Evolutionary conservation across 2,113 vertebrate species (phyloP), one percentile per base, ranked within the genome.

Genomic region (Tiliqua scincoides): DNA sequence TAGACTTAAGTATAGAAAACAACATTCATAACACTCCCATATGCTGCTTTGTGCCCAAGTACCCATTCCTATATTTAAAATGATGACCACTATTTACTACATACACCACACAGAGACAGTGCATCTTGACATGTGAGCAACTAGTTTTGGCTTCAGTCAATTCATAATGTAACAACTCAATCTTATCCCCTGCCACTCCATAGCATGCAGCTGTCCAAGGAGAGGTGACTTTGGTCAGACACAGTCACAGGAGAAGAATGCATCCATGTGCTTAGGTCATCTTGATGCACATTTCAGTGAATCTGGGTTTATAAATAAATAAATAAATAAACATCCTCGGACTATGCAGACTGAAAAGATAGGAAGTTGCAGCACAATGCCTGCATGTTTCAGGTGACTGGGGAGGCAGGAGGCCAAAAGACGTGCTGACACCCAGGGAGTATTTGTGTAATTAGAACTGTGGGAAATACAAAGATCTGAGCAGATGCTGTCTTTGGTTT

Each of bases 401-500:
- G 54, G 18, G 67, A 63, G 68, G 77, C 67, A 80, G 57, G 57
- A 63, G 71, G 82, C 59, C 82, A 84, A 75, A 63, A 37, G 74
- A 86, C 70, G 85, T 80, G 76, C 76, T 86, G 37, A 52, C 63
- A 84, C 18, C 43, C 62, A 82, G 75, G 65, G 18, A 83, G 65
- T 27, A 75, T 52, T 77, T 76, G 20, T 72, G 65, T 79, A 72
- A 78, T 77, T 84, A 79, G 74, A 83, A 67, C 72, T 82, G 79
- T 74, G 57, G 62, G 72, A 82, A 87, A 82, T 68, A 35, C 85
- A 82, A 57, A 82, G 35, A 77, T 48, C 27, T 76, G 27, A 25
- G 43, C 71, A 82, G 52, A 87, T 5, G 4, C 18, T 85, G 85
- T 59, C 85, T 87, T 70, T 84, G 81, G 74, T 84, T 79, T 62